Percentiles rank a stretch among this genome's conserved stretches.
Evolutionary conservation across 2,888 invertebrate species (phyloP).

Genomic region (Autographa gamma): DNA sequence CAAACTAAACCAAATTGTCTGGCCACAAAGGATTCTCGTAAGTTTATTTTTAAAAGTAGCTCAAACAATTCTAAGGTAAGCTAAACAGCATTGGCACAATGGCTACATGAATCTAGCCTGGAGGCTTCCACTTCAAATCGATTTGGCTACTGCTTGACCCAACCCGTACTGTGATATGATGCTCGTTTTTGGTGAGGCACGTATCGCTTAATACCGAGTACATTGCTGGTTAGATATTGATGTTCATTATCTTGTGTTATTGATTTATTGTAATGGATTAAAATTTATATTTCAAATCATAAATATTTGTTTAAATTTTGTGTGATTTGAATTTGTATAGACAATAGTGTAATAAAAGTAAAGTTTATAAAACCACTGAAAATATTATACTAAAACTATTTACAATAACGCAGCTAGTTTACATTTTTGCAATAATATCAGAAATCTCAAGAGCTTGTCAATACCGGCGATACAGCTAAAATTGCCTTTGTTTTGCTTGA

Average conservation of each 20-base stretch:
- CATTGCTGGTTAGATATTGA: slow-evolving; percentile 38
- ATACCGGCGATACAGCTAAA: too few species aligned
- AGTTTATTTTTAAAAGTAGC: slow-evolving; percentile 71
- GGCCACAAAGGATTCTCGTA: slow-evolving; percentile 60
- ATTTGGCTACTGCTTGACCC: slow-evolving; percentile 75
- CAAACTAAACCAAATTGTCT: slow-evolving; percentile 60
- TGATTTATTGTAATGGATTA: background rate
- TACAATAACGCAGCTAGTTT: too few species aligned
- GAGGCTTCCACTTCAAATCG: slow-evolving; percentile 70
- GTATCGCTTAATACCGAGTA: slow-evolving; percentile 19
- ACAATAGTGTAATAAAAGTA: too few species aligned
- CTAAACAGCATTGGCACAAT: slow-evolving; percentile 69
- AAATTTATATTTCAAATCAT: too few species aligned
- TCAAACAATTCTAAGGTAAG: slow-evolving; percentile 68
- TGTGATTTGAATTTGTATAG: too few species aligned
- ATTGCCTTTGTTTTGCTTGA: background rate
- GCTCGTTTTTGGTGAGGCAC: background rate
- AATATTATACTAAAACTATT: too few species aligned
- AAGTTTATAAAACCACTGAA: too few species aligned
- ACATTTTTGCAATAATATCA: too few species aligned
- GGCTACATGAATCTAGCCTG: slow-evolving; percentile 66
- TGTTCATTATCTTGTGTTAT: background rate
- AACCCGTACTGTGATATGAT: slow-evolving; percentile 46
- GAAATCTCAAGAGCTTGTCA: too few species aligned
- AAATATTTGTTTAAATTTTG: too few species aligned